Evolutionary conservation across 2,888 invertebrate species (phyloP).

Genomic region (Hydropsyche betteni): DNA sequence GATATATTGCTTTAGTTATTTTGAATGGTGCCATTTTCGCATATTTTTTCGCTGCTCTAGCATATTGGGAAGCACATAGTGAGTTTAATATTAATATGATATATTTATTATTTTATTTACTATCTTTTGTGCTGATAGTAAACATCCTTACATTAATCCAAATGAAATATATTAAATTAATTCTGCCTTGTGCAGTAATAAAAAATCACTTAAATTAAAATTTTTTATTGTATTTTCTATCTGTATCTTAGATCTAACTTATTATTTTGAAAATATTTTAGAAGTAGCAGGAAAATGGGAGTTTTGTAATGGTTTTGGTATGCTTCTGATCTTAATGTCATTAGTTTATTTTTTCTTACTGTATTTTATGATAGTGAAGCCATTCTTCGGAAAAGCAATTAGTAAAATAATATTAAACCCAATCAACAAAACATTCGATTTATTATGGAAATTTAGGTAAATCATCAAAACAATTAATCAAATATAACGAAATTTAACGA

Average conservation of each 20-base stretch:
- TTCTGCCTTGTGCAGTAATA: no score
- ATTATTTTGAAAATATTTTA: conserved; percentile 36
- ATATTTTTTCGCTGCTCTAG: conserved; percentile 48
- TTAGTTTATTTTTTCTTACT: conserved; percentile 70
- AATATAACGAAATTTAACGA: not conserved
- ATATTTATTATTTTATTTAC: not conserved
- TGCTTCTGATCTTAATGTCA: conserved; percentile 71
- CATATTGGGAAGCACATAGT: conserved; percentile 47
- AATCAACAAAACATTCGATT: conserved; percentile 52
- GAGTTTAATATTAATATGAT: conserved; percentile 33
- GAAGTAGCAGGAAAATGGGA: conserved; percentile 53
- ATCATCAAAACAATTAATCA: conserved; percentile 50
- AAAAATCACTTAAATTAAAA: no score
- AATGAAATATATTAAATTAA: no score
- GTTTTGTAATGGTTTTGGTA: conserved; percentile 76
- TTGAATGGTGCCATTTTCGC: conserved; percentile 46
- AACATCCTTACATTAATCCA: no score
- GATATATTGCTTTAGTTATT: conserved; percentile 24
- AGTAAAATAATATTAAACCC: conserved; percentile 57
- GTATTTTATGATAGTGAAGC: conserved; percentile 73
- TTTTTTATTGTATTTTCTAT: no score
- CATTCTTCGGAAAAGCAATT: conserved; percentile 62
- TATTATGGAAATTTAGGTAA: conserved; percentile 58
- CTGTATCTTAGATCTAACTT: no score
- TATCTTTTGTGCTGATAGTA: no score